Evolutionary conservation across 2,113 vertebrate species (phyloP).

Genomic region (Epinephelus lanceolatus): DNA sequence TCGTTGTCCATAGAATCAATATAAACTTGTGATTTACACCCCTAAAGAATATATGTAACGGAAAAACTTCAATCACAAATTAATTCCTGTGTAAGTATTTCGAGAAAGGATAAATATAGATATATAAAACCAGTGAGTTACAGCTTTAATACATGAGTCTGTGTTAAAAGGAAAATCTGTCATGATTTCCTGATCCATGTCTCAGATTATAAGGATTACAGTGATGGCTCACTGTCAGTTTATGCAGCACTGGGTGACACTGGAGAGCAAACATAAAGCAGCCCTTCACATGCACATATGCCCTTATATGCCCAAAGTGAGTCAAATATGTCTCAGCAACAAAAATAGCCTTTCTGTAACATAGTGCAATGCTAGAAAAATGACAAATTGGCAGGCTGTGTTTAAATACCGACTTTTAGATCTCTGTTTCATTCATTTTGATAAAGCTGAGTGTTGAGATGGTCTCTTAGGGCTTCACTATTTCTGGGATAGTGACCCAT

Average conservation of each 20-base stretch:
- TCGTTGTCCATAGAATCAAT: too few species aligned
- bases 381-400: neutral
- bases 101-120: neutral
- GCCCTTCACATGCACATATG: neutral
- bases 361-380: neutral
- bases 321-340: neutral
- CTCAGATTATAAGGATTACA: slow-evolving; percentile 14
- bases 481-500: slow-evolving; percentile 46
- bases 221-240: neutral
- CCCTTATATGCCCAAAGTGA: neutral
- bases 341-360: neutral
- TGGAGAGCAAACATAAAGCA: slow-evolving; percentile 20
- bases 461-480: slow-evolving; percentile 15
- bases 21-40: too few species aligned
- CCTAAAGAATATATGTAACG: neutral
- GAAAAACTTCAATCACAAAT: neutral
- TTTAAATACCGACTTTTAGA: slow-evolving; percentile 2
- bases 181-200: neutral
- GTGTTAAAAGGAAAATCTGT: neutral
- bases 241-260: neutral
- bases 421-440: neutral
- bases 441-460: slow-evolving; percentile 11
- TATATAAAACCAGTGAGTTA: too few species aligned
- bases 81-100: neutral
- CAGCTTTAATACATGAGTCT: neutral